These are phyloP conservation scores for Remorina albescens DNA, from an alignment of 2,797 vertebrate species.

Conservation along the genomic window DNA sequence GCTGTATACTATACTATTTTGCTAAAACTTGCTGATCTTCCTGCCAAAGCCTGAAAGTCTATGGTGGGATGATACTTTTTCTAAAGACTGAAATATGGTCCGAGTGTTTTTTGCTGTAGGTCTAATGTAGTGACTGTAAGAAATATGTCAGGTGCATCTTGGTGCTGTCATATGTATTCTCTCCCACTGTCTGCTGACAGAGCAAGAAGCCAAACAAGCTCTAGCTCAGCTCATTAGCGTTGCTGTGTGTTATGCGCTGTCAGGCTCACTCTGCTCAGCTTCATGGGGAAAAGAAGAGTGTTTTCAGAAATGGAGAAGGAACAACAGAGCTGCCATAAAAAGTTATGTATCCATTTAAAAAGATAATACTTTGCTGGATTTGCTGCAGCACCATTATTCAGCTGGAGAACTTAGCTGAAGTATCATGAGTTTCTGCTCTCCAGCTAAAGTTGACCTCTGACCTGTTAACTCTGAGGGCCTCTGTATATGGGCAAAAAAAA, in stretches of 20 bases:
- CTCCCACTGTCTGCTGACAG: constrained; percentile 44
- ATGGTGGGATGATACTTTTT: neutral
- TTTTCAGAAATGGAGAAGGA: constrained; percentile 18
- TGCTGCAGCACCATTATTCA: neutral
- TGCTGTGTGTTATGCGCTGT: constrained; percentile 41
- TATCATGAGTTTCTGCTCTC: neutral
- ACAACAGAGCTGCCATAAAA: neutral
- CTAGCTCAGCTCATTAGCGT: constrained; percentile 65
- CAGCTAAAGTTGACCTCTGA: constrained; percentile 4
- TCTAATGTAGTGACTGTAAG: constrained; percentile 31
- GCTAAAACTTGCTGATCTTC: neutral
- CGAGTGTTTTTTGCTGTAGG: constrained; percentile 5
- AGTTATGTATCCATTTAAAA: constrained; percentile 10
- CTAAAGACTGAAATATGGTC: neutral
- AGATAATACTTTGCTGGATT: neutral
- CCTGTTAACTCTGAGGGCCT: neutral
- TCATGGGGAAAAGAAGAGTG: constrained; percentile 32
- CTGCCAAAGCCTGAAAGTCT: neutral
- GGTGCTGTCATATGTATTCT: constrained; percentile 43
- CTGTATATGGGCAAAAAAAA: neutral
- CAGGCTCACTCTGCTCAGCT: constrained; percentile 50
- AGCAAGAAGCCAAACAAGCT: constrained; percentile 55
- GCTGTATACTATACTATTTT: neutral
- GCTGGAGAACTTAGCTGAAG: neutral
- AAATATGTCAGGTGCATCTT: constrained; percentile 37